These are phyloP conservation scores for Drosophila planitibia DNA, from an alignment of 2,888 invertebrate genomes.

Conservation along the genomic window DNA sequence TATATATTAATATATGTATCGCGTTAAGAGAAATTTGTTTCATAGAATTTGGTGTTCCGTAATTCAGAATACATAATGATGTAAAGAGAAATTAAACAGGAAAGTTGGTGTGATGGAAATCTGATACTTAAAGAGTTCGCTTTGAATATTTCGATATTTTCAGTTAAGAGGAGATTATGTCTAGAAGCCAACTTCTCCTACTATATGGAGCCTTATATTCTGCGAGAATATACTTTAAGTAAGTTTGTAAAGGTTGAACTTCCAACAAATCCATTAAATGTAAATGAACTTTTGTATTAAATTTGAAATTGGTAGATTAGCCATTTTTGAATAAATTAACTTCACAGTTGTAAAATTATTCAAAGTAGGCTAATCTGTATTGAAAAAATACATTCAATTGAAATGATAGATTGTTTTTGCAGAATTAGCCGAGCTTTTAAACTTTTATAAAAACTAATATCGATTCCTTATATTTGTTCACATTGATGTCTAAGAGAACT, in stretches of 20 bases:
- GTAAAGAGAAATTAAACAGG: not conserved
- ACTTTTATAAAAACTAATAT: not conserved
- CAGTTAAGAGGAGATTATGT: not conserved
- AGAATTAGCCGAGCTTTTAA: not conserved
- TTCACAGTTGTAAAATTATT: not conserved
- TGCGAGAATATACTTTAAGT: too few relatives aligned
- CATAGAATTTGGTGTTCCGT: not conserved
- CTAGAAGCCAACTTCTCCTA: not conserved
- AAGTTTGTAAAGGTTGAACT: too few relatives aligned
- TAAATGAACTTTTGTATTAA: not conserved
- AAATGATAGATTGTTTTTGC: not conserved
- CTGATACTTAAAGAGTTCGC: too few relatives aligned
- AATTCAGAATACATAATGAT: too few relatives aligned
- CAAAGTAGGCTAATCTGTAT: not conserved
- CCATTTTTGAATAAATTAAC: not conserved
- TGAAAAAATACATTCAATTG: not conserved
- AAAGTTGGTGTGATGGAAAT: not conserved
- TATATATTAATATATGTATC: not conserved
- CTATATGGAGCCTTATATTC: not conserved
- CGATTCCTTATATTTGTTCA: not conserved
- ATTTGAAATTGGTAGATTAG: not conserved
- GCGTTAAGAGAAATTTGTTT: not conserved
- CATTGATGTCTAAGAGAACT: not conserved
- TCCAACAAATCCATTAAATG: not conserved
- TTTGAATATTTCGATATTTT: not conserved